Percentiles rank a stretch among this genome's conserved stretches.
Evolutionary conservation across 1,140 invertebrate genomes (phyloP).

Genomic region (Pantala flavescens): DNA sequence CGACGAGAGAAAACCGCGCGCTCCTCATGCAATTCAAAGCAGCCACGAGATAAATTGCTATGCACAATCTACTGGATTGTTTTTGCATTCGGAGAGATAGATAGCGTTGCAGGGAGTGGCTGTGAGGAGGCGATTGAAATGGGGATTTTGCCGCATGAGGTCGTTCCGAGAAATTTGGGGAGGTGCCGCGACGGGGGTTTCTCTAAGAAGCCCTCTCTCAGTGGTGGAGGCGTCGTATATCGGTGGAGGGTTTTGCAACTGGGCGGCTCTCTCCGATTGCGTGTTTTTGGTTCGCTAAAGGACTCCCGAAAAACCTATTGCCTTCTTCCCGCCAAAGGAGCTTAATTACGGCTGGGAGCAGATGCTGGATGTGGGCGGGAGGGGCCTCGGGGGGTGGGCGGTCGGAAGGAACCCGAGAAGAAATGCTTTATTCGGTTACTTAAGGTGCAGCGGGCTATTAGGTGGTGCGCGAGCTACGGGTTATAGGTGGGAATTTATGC

Average conservation of each 20-base stretch:
- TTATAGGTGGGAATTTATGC: too few species aligned
- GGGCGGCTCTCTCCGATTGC: background rate
- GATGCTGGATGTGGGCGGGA: background rate
- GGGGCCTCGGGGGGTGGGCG: background rate
- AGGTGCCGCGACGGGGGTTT: too few species aligned
- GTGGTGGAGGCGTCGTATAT: background rate
- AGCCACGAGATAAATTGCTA: slow-evolving; percentile 12
- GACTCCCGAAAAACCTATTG: background rate
- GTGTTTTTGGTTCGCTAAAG: background rate
- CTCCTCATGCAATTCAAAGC: slow-evolving; percentile 19
- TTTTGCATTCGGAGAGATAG: slow-evolving; percentile 13
- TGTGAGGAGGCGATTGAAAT: background rate
- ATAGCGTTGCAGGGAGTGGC: background rate
- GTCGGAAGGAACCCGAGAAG: background rate
- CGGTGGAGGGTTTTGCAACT: background rate
- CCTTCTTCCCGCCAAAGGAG: background rate
- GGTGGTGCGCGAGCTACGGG: too few species aligned
- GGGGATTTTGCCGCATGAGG: background rate
- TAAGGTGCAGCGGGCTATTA: too few species aligned
- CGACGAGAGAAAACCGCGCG: background rate
- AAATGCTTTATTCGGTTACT: background rate
- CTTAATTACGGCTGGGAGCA: slow-evolving; percentile 4
- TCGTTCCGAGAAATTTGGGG: too few species aligned
- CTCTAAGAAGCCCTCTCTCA: too few species aligned
- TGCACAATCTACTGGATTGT: slow-evolving; percentile 17